Conservation (phyloP, 2,888 invertebrate genomes). For the Pediacus dermestoides region DNA sequence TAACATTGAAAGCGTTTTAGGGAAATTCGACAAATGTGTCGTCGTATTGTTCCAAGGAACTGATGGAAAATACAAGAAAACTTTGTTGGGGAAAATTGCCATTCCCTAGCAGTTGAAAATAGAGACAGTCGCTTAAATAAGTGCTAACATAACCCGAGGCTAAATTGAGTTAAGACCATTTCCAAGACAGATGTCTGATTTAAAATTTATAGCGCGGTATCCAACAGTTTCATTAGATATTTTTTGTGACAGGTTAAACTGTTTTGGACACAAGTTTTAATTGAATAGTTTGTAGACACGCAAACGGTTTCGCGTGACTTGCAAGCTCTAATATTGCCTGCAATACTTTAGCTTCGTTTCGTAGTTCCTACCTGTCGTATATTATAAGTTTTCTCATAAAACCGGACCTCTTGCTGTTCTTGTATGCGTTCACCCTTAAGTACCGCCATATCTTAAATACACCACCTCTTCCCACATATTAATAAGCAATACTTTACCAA, state of each 20-base stretch:
- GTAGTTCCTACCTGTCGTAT: constrained; percentile 23
- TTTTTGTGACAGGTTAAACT: constrained; percentile 1
- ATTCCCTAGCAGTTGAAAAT: too few relatives aligned
- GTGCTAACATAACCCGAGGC: too few relatives aligned
- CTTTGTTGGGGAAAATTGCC: too few relatives aligned
- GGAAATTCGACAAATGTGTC: constrained; percentile 10
- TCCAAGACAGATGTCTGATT: too few relatives aligned
- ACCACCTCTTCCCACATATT: constrained; percentile 12
- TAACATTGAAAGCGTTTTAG: constrained; percentile 18
- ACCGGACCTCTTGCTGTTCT: constrained; percentile 22
- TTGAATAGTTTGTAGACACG: constrained; percentile 10
- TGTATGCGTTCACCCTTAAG: constrained; percentile 8
- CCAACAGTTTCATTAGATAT: too few relatives aligned
- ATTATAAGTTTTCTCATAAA: constrained; percentile 31
- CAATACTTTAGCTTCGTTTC: constrained; percentile 17
- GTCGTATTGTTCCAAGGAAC: constrained; percentile 1
- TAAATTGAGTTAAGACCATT: too few relatives aligned
- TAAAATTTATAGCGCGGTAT: too few relatives aligned
- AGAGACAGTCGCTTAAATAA: too few relatives aligned
- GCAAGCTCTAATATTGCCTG: constrained; percentile 12
- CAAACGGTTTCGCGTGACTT: constrained; percentile 11
- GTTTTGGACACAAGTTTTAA: constrained; percentile 7
- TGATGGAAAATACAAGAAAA: too few relatives aligned
- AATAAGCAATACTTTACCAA: constrained; percentile 15
- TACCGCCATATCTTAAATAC: constrained; percentile 15